Evolutionary conservation across 35 echinoderm and acorn worm genomes (phyloP).

Genomic region (Acanthaster planci): DNA sequence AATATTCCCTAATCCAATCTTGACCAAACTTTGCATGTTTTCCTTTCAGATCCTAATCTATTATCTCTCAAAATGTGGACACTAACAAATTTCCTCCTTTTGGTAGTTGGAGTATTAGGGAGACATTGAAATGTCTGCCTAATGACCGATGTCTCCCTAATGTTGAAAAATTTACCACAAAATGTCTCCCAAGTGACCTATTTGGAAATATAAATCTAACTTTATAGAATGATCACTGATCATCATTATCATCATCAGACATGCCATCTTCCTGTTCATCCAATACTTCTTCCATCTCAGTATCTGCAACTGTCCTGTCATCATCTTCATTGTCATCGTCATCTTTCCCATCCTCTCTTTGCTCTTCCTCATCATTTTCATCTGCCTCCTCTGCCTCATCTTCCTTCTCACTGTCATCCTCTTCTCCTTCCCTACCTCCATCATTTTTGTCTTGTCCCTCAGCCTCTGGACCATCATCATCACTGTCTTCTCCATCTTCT

Average conservation of each 20-base stretch:
- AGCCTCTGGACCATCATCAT: neutral
- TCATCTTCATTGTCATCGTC: constrained; percentile 7
- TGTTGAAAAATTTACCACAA: too few species aligned
- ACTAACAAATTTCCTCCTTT: too few species aligned
- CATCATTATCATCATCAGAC: constrained; percentile 39
- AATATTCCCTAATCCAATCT: too few species aligned
- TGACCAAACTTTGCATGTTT: too few species aligned
- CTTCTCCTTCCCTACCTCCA: constrained; percentile 6
- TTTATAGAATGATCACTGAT: neutral
- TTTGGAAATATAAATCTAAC: too few species aligned
- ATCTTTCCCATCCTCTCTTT: neutral
- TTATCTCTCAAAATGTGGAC: too few species aligned
- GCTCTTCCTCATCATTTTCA: constrained; percentile 1
- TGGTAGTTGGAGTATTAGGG: too few species aligned
- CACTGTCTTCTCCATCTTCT: constrained; percentile 10
- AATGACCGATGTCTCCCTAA: too few species aligned
- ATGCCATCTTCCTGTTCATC: constrained; percentile 26
- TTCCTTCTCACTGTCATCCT: constrained; percentile 17
- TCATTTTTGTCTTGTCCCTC: constrained; percentile 23
- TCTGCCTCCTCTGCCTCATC: neutral
- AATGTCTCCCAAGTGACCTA: too few species aligned
- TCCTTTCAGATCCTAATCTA: too few species aligned
- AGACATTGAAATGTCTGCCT: too few species aligned
- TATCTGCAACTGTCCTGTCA: neutral
- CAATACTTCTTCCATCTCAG: neutral